Percentiles rank a stretch among this genome's conserved stretches.
These are phyloP conservation scores for Oncorhynchus masou DNA, from an alignment of 2,113 vertebrate genomes.

Conservation along the genomic window DNA sequence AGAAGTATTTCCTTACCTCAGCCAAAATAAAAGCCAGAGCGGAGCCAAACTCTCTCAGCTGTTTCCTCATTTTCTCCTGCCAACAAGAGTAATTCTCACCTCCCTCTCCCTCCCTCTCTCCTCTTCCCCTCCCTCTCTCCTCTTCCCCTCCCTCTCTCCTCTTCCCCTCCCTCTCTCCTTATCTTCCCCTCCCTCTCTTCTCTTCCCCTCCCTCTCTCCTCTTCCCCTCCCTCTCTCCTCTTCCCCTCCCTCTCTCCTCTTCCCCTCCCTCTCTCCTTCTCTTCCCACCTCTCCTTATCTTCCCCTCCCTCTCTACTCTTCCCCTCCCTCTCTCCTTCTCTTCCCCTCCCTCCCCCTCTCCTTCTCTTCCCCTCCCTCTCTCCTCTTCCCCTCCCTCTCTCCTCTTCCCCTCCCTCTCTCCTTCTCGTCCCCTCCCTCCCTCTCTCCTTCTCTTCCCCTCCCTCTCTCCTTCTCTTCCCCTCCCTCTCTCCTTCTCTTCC, in stretches of 20 bases:
- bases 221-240: background rate
- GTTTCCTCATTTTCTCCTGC: constrained; percentile 64
- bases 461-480: background rate
- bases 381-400: background rate
- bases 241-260: too few relatives aligned
- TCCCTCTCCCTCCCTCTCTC: background rate
- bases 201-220: background rate
- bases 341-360: too few relatives aligned
- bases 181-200: background rate
- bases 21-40: constrained; percentile 68
- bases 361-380: background rate
- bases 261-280: background rate
- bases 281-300: background rate
- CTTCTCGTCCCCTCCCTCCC: background rate
- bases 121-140: constrained; percentile 5
- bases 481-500: too few relatives aligned
- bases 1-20: constrained; percentile 62
- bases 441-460: constrained; percentile 4
- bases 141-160: background rate
- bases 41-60: constrained; percentile 72
- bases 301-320: too few relatives aligned
- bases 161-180: background rate
- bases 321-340: constrained; percentile 1
- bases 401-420: background rate
- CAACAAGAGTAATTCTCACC: constrained; percentile 59